phyloP scores from a whole-genome alignment of 2,888 invertebrate species.

The Andrena fulva region DNA sequence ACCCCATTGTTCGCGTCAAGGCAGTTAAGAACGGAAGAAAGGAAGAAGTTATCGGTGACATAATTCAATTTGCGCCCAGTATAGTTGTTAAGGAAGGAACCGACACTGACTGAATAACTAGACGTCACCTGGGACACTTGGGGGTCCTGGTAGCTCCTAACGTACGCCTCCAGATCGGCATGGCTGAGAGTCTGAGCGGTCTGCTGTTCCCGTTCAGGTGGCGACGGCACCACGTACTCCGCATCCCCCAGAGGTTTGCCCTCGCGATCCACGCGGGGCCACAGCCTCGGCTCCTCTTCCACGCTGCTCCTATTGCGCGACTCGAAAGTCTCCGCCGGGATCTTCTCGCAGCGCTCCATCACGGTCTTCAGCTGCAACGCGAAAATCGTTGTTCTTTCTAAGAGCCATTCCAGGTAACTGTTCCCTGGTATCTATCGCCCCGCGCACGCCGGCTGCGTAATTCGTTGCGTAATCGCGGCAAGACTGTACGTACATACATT shows the following conservation, averaged over 20 bases:
- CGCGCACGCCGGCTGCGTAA: conserved; percentile 26
- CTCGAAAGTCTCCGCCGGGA: conserved; percentile 87
- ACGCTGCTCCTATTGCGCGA: conserved; percentile 82
- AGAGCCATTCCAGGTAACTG: conserved; percentile 35
- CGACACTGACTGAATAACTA: not conserved
- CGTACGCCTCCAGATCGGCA: conserved; percentile 90
- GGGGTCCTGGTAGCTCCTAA: conserved; percentile 87
- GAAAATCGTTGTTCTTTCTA: conserved; percentile 41
- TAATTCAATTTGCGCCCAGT: too few species aligned
- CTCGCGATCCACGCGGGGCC: conserved; percentile 88
- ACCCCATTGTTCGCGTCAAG: too few species aligned
- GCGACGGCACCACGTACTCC: conserved; percentile 90
- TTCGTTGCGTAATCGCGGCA: conserved; percentile 26
- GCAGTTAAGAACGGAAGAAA: too few species aligned
- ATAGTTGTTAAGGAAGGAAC: not conserved
- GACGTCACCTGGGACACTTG: conserved; percentile 81
- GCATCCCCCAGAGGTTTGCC: conserved; percentile 88
- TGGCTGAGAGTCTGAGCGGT: conserved; percentile 86
- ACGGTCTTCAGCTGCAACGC: conserved; percentile 89
- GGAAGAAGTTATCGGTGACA: too few species aligned
- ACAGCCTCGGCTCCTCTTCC: conserved; percentile 84
- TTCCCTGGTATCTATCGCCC: conserved; percentile 3
- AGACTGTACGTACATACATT: not conserved
- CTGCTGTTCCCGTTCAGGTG: conserved; percentile 88
- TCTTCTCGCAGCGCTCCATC: conserved; percentile 89